A percentile compares a stretch with the other conserved stretches of the same genome.
These are phyloP conservation scores for Synanthedon formicaeformis DNA, from an alignment of 2,888 invertebrate species.

Conservation along the genomic window DNA sequence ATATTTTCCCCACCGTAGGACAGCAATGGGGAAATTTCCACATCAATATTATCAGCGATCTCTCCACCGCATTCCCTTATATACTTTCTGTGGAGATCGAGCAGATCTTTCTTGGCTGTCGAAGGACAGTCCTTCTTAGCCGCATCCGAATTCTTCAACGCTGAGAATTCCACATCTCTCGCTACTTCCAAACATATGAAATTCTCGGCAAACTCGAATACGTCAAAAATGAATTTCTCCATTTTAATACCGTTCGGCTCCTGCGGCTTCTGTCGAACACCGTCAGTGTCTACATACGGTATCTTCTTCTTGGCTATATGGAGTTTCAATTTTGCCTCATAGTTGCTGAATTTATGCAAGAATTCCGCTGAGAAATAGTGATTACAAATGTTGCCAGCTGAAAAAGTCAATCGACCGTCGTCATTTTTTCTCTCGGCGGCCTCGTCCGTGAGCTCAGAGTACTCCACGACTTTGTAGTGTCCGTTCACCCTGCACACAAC, in stretches of 20 bases:
- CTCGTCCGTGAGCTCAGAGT: conserved; percentile 92
- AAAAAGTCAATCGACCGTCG: conserved; percentile 88
- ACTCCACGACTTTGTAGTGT: conserved; percentile 93
- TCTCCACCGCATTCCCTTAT: conserved; percentile 85
- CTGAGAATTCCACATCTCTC: conserved; percentile 95
- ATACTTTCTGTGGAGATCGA: conserved; percentile 82
- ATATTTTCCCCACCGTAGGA: conserved; percentile 93
- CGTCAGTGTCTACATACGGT: conserved; percentile 80
- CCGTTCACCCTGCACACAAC: conserved; percentile 95
- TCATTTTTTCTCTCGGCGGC: conserved; percentile 84
- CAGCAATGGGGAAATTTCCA: conserved; percentile 92
- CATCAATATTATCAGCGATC: conserved; percentile 74
- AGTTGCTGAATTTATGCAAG: conserved; percentile 78
- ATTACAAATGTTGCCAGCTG: conserved; percentile 98
- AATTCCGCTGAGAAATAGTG: conserved; percentile 95
- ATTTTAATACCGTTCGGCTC: conserved; percentile 97
- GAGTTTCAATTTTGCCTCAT: conserved; percentile 82
- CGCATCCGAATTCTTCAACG: conserved; percentile 92
- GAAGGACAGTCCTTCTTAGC: conserved; percentile 91
- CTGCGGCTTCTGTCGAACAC: conserved; percentile 79
- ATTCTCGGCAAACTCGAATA: conserved; percentile 91
- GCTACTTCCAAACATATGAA: conserved; percentile 94
- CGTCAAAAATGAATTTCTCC: conserved; percentile 99
- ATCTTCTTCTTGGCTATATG: conserved; percentile 99
- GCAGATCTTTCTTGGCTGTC: conserved; percentile 84